phyloP scores from a whole-genome alignment of 1,140 invertebrate species.

The Akabosia matsudoensis region DNA sequence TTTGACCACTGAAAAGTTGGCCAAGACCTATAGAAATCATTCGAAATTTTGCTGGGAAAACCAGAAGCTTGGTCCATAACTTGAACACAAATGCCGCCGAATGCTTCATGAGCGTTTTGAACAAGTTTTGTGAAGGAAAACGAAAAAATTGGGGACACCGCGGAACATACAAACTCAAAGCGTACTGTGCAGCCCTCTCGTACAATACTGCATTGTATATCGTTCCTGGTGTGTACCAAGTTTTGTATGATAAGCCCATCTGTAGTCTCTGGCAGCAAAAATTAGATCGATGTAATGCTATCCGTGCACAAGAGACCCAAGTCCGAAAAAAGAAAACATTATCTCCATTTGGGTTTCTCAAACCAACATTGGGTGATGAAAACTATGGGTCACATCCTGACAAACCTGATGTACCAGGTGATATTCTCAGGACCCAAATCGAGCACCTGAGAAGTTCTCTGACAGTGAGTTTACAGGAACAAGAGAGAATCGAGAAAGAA shows the following conservation, averaged over 20 bases:
- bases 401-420: neutral
- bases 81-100: slow-evolving; percentile 28
- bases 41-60: neutral
- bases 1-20: no score
- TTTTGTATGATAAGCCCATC: neutral
- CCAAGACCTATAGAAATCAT: no score
- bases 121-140: slow-evolving; percentile 22
- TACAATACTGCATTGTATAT: neutral
- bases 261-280: neutral
- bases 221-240: neutral
- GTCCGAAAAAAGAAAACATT: neutral
- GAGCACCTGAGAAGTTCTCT: neutral
- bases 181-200: slow-evolving; percentile 7
- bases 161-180: neutral
- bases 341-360: neutral
- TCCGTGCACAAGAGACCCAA: neutral
- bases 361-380: neutral
- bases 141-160: slow-evolving; percentile 17
- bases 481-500: neutral
- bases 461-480: neutral
- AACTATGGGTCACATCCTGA: neutral
- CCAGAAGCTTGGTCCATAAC: neutral
- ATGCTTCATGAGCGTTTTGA: slow-evolving; percentile 18
- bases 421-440: neutral
- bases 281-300: neutral